Evolutionary conservation across 2,113 vertebrate genomes (phyloP).

Genomic region (Platycercus adscitus): DNA sequence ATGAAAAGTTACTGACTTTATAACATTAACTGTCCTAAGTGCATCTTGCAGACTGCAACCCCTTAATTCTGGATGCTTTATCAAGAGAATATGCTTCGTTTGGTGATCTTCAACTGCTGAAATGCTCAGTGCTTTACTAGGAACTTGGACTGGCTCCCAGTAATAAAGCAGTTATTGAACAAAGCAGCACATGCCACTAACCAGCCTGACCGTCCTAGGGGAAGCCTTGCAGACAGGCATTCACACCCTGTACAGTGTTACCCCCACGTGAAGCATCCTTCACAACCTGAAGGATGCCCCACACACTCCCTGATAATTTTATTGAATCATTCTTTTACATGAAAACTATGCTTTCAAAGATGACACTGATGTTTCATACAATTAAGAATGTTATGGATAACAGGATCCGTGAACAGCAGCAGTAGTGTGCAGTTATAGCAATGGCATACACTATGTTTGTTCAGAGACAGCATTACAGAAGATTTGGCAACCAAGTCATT

Average conservation of each 20-base stretch:
- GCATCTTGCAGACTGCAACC: background rate
- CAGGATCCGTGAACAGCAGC: background rate
- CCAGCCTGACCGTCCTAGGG: background rate
- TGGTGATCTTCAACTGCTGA: background rate
- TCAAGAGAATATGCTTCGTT: background rate
- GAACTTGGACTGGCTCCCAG: background rate
- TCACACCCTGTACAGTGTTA: background rate
- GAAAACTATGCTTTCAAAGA: background rate
- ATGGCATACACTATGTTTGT: background rate
- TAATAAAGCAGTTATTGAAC: background rate
- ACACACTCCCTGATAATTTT: background rate
- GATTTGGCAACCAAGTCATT: background rate
- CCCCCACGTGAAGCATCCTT: background rate
- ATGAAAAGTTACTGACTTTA: too few relatives aligned
- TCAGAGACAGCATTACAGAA: background rate
- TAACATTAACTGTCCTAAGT: background rate
- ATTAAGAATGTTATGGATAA: background rate
- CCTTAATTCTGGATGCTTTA: background rate
- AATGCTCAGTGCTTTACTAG: background rate
- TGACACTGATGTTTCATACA: background rate
- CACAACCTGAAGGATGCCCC: background rate
- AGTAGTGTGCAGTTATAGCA: background rate
- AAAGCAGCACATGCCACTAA: rapidly evolving
- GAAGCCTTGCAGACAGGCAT: background rate
- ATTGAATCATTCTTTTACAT: background rate